Conservation (phyloP, 35 echinoderm and acorn worm genomes). For the Patiria miniata region DNA sequence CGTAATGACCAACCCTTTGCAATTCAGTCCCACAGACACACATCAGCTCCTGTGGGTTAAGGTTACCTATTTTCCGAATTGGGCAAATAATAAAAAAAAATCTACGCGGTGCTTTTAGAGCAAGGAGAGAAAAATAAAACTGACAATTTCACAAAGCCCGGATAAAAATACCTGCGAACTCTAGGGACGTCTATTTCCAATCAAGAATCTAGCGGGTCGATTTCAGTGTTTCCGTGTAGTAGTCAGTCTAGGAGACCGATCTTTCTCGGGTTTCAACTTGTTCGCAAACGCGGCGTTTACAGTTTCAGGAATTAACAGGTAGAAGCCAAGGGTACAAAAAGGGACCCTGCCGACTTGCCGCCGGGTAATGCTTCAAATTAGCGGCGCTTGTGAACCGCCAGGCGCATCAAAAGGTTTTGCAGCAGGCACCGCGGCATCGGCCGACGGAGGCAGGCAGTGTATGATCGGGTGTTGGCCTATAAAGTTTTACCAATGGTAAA, state of each 20-base stretch:
- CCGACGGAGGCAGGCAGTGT: not conserved
- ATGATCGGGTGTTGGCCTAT: not conserved
- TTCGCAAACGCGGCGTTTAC: not conserved
- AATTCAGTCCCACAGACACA: not conserved
- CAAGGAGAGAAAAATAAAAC: slow-evolving; percentile 6
- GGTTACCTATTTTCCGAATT: not conserved
- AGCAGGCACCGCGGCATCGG: not conserved
- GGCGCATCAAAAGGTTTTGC: not conserved
- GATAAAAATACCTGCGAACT: slow-evolving; percentile 8
- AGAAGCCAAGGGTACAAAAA: not conserved
- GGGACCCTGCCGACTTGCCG: not conserved
- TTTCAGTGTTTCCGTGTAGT: slow-evolving; percentile 2
- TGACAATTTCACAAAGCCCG: not conserved
- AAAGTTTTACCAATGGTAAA: not conserved
- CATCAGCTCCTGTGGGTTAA: not conserved
- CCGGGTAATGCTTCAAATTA: slow-evolving; percentile 1
- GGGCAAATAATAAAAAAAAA: not conserved
- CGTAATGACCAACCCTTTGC: not conserved
- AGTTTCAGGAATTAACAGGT: slow-evolving; percentile 1
- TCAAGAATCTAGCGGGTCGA: not conserved
- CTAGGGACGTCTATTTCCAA: not conserved
- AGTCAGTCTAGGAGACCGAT: not conserved
- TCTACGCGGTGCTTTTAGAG: not conserved
- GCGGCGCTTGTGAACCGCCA: not conserved
- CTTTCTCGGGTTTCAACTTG: not conserved